Base-by-base conservation (phyloP, 2,113 vertebrate species). In the Peromyscus polionotus region DNA sequence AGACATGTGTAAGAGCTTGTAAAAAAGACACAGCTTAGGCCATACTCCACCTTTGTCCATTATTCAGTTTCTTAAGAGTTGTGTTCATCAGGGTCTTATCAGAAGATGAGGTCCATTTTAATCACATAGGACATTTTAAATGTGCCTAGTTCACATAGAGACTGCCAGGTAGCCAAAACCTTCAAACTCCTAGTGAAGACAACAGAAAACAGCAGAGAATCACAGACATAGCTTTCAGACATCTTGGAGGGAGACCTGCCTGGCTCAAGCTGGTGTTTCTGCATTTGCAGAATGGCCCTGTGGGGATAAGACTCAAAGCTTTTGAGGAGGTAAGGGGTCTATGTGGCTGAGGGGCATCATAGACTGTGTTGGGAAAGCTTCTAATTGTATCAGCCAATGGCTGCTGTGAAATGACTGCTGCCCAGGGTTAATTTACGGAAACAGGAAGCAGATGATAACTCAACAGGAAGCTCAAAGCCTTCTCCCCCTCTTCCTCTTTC, bases 91-190 rank as follows among this genome's bases (percentile, higher is more conserved):
- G 33, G 70, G 14, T 87, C 65, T 90, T 48, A 76, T 83, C 16
- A 92, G 39, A 39, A 90, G 77, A 42, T 20, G 83, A 57, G 91
- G 83, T 61, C 51, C 42, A 67, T 51, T 31, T 75, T n/a, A 54
- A 68, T 17, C 48, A 94, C 89, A 83, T 36, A 72, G 39, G 59
- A 65, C 75, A 93, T 39, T 89, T 91, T 91, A 91, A 92, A 61
- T 54, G n/a, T 36, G 42, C 76, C 14, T 1, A 48, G 51, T 67
- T 95, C 61, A 61, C n/a, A 24, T 51, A 80, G 81, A 84, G 36
- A 70, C 42, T 79, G 4, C 57, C 48, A 76, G 70, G 31, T 67
- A 17, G 20, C 42, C n/a, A 31, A 11, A 39, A 51, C 51, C 81
- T 48, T 22, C 33, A 81, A 76, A 88, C 31, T 81, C 13, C 45